Evolutionary conservation across 2,888 invertebrate species (phyloP), one percentile per base, ranked within the genome.

Genomic region (Leucania comma): DNA sequence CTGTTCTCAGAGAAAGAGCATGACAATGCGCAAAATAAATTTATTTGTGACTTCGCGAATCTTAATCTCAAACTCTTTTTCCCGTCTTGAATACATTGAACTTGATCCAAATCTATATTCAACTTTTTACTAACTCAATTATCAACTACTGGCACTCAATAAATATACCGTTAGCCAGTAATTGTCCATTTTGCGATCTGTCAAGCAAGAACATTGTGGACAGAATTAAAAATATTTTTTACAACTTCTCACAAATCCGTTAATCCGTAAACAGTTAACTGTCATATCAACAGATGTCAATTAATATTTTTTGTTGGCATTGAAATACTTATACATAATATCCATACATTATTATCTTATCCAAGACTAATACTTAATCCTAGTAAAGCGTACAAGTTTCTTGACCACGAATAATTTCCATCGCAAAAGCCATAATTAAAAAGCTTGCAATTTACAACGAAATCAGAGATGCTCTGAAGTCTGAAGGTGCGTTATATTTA

Each of bases 401-500:
- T 60, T 64, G 67, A 74, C 68, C 22, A 75, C 42, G 32, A 80
- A 67, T 83, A 72, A 80, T 80, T 75, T 72, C 26, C 64, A 73
- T 24, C 2, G 22, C 84, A 77, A 85, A 82, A 81, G 86, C 78
- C 80, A 91, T 91, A 90, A 90, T 92, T 91, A 90, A 90, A 90
- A 89, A 85, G 75, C 85, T 80, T 83, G 80, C 82, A 82, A 85
- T 85, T 88, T 87, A 88, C 83, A 82, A 70, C 83, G 91, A 91
- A 91, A 90, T 86, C 77, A 78, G 88, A 89, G 90, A 89, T 89
- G 89, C 79, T 75, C 84, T 84, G 85, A 78, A 85, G 82, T 77
- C 85, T 83, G 85, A 78, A 85, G 81, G 82, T 75, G 85, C 87
- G 81, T 84, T 86, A 83, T 91, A 90, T 92, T 91, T 90, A 91